Evolutionary conservation across 1,140 invertebrate genomes (phyloP).

Genomic region (Dryas iulia): DNA sequence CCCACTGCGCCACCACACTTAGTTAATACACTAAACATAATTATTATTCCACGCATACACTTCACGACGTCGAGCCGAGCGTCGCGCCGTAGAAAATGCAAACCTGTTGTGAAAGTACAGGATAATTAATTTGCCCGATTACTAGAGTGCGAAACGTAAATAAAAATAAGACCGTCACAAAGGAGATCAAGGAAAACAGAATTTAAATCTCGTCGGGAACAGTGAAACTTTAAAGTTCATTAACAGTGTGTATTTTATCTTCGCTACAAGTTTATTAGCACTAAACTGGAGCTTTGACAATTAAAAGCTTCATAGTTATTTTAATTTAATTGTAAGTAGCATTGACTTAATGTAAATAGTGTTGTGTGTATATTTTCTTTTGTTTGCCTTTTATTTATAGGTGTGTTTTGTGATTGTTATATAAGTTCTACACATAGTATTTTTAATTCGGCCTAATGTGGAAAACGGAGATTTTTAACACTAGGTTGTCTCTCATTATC

Average conservation of each 20-base stretch:
- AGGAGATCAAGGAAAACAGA: background rate
- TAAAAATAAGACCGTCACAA: slow-evolving; percentile 12
- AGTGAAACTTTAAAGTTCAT: background rate
- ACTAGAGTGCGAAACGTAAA: slow-evolving; percentile 17
- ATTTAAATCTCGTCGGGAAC: background rate
- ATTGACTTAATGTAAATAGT: background rate
- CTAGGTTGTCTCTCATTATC: too few relatives aligned
- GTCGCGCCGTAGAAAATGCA: slow-evolving; percentile 6
- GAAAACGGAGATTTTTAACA: too few relatives aligned
- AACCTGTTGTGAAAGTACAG: slow-evolving; percentile 24
- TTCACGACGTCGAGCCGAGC: background rate
- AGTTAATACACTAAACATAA: background rate
- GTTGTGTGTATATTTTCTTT: background rate
- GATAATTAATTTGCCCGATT: slow-evolving; percentile 19
- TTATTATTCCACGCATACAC: slow-evolving; percentile 5
- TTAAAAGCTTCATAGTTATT: slow-evolving; percentile 1
- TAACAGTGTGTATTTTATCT: background rate
- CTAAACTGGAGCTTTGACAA: background rate
- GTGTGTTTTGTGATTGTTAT: too few relatives aligned
- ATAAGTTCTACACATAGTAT: too few relatives aligned
- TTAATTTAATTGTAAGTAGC: background rate
- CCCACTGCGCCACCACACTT: too few relatives aligned
- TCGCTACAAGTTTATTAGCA: background rate
- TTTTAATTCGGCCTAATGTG: too few relatives aligned
- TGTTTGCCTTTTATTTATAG: background rate